Percentiles rank a stretch among this genome's conserved stretches.
These are phyloP conservation scores for Hydrophis major DNA, from an alignment of 2,797 vertebrate species.

Conservation along the genomic window DNA sequence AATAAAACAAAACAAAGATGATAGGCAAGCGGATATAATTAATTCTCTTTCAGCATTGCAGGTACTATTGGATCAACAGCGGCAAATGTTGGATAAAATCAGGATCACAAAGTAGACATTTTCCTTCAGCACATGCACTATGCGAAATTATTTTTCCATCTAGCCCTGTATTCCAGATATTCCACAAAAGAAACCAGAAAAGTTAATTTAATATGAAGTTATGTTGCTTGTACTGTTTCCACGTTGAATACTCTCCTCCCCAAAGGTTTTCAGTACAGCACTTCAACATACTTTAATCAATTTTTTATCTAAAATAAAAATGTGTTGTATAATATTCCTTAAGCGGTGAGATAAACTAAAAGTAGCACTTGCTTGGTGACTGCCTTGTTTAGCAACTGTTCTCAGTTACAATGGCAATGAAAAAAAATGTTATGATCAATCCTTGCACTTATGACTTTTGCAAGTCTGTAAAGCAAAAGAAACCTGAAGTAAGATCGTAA, in stretches of 20 bases:
- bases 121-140: not conserved
- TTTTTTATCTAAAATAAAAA: not conserved
- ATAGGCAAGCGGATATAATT: not conserved
- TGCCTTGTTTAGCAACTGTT: not conserved
- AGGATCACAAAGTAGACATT: not conserved
- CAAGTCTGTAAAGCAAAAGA: not conserved
- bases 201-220: not conserved
- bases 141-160: not conserved
- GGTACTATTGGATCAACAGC: not conserved
- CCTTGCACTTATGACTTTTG: not conserved
- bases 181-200: not conserved
- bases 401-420: not conserved
- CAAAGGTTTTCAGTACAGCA: not conserved
- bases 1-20: not conserved
- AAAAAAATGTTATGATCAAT: not conserved
- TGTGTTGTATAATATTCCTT: not conserved
- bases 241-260: not conserved
- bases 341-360: not conserved
- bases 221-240: not conserved
- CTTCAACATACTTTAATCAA: not conserved
- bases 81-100: not conserved
- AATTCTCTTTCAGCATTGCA: not conserved
- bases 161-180: not conserved
- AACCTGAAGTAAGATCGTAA: not conserved
- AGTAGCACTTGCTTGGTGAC: not conserved